phyloP scores from a whole-genome alignment of 2,113 vertebrate genomes.

The Scopus umbretta region DNA sequence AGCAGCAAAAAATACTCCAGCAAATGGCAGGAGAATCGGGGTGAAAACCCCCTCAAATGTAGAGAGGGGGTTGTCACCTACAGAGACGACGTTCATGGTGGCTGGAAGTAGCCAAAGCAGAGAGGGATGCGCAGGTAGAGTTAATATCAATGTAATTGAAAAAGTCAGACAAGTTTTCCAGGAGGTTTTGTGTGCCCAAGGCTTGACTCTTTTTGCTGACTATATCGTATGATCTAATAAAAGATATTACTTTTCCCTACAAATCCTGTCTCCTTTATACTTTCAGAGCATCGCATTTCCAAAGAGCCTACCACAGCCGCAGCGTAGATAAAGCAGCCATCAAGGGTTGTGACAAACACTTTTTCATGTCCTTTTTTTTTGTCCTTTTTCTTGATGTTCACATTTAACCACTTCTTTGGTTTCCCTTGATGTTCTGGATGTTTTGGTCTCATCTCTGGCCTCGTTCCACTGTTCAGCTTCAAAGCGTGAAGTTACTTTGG shows the following conservation, averaged over 20 bases:
- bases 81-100: rapidly evolving
- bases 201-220: conserved; percentile 19
- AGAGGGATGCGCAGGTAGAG: background rate
- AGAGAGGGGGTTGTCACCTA: background rate
- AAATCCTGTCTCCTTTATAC: conserved; percentile 43
- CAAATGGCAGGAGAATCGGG: background rate
- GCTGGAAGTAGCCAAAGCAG: background rate
- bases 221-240: conserved; percentile 35
- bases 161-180: conserved; percentile 20
- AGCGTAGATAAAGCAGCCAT: conserved; percentile 12
- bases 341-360: conserved; percentile 9
- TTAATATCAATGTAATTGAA: background rate
- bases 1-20: background rate
- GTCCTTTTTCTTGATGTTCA: conserved; percentile 38
- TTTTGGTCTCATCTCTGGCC: conserved; percentile 53
- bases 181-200: conserved; percentile 14
- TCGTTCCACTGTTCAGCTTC: conserved; percentile 9
- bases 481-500: background rate
- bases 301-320: background rate
- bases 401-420: conserved; percentile 32
- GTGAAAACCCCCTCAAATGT: background rate
- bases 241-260: conserved; percentile 37
- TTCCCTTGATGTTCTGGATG: conserved; percentile 39
- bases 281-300: conserved; percentile 34
- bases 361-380: background rate